Evolutionary conservation across 2,797 vertebrate species (phyloP).

Genomic region (Euphonia xanthogaster): DNA sequence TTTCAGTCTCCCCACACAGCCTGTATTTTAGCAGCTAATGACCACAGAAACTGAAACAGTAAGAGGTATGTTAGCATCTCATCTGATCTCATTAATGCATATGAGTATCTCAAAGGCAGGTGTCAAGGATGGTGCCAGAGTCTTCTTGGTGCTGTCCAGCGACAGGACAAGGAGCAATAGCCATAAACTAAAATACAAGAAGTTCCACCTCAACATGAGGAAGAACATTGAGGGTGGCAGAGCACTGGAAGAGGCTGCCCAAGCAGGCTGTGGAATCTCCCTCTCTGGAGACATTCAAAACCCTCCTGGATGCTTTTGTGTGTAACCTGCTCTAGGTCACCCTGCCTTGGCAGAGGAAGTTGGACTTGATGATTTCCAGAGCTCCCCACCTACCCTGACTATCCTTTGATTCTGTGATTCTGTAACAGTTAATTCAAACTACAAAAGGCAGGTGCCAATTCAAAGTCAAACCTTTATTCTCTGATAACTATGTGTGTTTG

Average conservation of each 20-base stretch:
- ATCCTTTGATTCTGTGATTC: not conserved
- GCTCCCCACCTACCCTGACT: not conserved
- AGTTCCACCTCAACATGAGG: not conserved
- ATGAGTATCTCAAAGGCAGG: not conserved
- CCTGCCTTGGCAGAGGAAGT: not conserved
- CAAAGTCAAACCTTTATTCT: not conserved
- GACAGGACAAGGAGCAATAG: not conserved
- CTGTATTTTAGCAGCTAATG: not conserved
- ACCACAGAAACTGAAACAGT: not conserved
- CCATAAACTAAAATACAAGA: not conserved
- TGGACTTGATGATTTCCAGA: not conserved
- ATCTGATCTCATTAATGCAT: not conserved
- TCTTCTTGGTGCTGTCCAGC: not conserved
- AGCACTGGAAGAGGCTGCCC: not conserved
- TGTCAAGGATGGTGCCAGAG: not conserved
- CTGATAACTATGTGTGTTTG: not conserved
- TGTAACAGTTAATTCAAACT: not conserved
- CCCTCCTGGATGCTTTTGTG: not conserved
- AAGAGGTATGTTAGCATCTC: not conserved
- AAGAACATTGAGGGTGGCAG: not conserved
- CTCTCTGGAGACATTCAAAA: not conserved
- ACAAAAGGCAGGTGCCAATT: not conserved
- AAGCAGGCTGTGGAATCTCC: not conserved
- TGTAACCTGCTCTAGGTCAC: not conserved
- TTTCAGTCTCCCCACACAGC: not conserved